Base-by-base conservation (phyloP, 2,797 vertebrate species). In the Pseudopleuronectes americanus region DNA sequence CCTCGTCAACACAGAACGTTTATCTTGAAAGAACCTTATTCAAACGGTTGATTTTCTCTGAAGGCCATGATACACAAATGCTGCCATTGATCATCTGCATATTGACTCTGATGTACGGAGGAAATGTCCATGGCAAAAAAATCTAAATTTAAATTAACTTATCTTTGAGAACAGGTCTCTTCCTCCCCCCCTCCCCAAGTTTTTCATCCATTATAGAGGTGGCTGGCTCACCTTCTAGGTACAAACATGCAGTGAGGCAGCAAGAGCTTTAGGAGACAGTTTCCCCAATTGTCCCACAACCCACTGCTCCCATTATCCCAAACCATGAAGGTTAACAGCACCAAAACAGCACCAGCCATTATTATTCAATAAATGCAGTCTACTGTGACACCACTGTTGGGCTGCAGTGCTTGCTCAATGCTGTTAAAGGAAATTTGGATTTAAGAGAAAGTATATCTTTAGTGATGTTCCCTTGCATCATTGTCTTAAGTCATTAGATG, bases 131-230 rank as follows among this genome's bases (percentile, higher is more conserved):
- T 33, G 53, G 57, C 62, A 68, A 54, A 71, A 67, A 31, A 55
- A 7, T 28, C 51, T 51, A 41, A 65, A 47, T 21, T 49, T 4
- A 61, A 77, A 75, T 66, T 8, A 74, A 82, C 67, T 76, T 57
- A 56, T 79, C 53, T 81, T 64, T 0, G 49, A 76, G 68, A 84
- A 56, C 67, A 61, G 6, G 55, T 45, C 19, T 22, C 19, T 38
- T 10, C 41, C 31, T 33, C n/a, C 16, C 45, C 45, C 26, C n/a
- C 16, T 43, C 45, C 26, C 22, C 56, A 57, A 65, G 77, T 69
- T 76, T 71, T 79, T 92, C 67, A 91, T 89, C 71, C 77, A 88
- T 85, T 86, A 89, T 90, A 59, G n/a, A 90, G 54, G 45, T 41
- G 61, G 49, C 58, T 68, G 67, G 53, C 84, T 74, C 58, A 73